phyloP scores from a whole-genome alignment of 2,888 invertebrate genomes.

The Trachelus troglodyta region DNA sequence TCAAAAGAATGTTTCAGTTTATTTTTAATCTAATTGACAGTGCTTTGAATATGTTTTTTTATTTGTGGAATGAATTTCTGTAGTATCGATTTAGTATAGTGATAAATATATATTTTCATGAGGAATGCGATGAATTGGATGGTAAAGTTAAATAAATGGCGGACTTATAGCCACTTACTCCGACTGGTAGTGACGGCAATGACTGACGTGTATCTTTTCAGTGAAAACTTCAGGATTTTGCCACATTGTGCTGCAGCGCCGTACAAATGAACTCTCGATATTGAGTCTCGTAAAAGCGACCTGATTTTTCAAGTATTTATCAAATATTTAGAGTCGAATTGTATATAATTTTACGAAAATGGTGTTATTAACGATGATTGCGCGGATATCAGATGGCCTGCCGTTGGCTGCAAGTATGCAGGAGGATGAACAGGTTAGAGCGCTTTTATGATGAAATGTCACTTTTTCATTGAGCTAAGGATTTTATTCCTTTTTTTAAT shows the following conservation, averaged over 20 bases:
- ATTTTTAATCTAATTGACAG: too few relatives aligned
- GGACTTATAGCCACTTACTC: slow-evolving; percentile 13
- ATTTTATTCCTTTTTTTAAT: neutral
- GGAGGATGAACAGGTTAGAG: slow-evolving; percentile 94
- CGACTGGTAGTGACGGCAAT: slow-evolving; percentile 24
- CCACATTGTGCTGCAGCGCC: slow-evolving; percentile 37
- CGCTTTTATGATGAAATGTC: slow-evolving; percentile 39
- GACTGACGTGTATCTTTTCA: slow-evolving; percentile 56
- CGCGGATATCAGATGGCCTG: slow-evolving; percentile 93
- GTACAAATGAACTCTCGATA: slow-evolving; percentile 38
- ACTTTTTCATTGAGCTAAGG: slow-evolving; percentile 18
- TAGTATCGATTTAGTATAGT: too few relatives aligned
- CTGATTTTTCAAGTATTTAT: slow-evolving; percentile 8
- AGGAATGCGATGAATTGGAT: slow-evolving; percentile 16
- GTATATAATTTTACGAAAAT: slow-evolving; percentile 69
- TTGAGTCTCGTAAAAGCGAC: slow-evolving; percentile 23
- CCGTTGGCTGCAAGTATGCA: slow-evolving; percentile 97
- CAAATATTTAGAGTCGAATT: slow-evolving; percentile 6
- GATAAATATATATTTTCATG: neutral
- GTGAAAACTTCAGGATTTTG: slow-evolving; percentile 45
- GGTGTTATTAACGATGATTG: slow-evolving; percentile 98
- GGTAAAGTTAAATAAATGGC: slow-evolving; percentile 4
- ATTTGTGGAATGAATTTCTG: too few relatives aligned
- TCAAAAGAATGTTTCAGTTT: too few relatives aligned
- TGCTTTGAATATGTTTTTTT: too few relatives aligned